Evolutionary conservation across 2,888 invertebrate species (phyloP).

Genomic region (Platycheirus albimanus): DNA sequence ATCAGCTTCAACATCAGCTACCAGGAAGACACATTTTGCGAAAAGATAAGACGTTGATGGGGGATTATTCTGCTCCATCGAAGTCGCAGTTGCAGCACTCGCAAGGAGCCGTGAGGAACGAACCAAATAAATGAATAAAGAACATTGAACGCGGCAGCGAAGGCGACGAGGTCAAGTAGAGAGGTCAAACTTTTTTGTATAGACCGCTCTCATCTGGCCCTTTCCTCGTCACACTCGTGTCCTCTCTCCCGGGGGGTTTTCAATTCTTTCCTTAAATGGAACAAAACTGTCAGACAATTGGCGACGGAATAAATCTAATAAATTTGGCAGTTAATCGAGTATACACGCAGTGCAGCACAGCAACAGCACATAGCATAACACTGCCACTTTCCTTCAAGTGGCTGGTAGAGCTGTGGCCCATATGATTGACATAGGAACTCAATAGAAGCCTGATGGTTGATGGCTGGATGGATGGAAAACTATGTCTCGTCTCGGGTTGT

Average conservation of each 20-base stretch:
- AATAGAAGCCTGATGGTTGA: constrained; percentile 55
- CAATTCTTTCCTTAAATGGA: constrained; percentile 61
- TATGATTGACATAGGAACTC: constrained; percentile 62
- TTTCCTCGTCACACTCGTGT: neutral
- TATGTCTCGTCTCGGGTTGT: constrained; percentile 40
- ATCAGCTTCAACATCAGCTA: constrained; percentile 33
- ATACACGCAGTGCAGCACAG: constrained; percentile 55
- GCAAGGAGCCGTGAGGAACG: too few species aligned
- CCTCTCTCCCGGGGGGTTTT: neutral
- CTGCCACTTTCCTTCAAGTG: constrained; percentile 3
- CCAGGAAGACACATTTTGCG: constrained; percentile 62
- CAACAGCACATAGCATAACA: too few species aligned
- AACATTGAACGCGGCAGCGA: constrained; percentile 39
- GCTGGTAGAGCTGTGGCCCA: neutral
- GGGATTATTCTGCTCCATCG: constrained; percentile 22
- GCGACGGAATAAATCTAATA: constrained; percentile 62
- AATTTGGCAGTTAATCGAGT: constrained; percentile 67
- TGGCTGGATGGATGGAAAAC: constrained; percentile 47
- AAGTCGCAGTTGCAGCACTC: too few species aligned
- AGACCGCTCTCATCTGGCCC: constrained; percentile 25
- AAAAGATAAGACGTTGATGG: constrained; percentile 26
- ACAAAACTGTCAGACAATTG: constrained; percentile 60
- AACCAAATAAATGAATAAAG: constrained; percentile 10
- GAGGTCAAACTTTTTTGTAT: constrained; percentile 50
- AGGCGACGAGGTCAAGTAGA: constrained; percentile 71